These are phyloP conservation scores for Lampropteryx suffumata DNA, from an alignment of 2,888 invertebrate species.

Conservation along the genomic window DNA sequence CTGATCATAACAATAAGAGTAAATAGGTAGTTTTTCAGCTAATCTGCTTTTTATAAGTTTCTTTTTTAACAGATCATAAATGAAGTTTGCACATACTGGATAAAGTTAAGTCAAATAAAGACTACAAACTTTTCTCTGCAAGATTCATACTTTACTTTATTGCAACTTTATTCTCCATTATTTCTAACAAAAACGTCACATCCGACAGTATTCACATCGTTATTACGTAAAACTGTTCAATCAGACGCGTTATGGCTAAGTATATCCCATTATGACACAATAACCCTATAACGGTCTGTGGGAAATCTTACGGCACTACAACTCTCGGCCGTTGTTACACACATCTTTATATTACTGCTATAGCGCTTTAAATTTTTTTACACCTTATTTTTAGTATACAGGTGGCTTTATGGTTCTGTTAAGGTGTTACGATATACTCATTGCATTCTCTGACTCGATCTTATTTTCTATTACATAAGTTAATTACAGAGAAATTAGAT, in stretches of 20 bases:
- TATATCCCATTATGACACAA: conserved; percentile 21
- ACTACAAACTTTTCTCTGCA: too few species aligned
- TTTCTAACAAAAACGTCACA: conserved; percentile 9
- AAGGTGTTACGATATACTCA: neutral
- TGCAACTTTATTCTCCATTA: neutral
- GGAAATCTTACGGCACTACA: conserved; percentile 28
- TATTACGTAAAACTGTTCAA: conserved; percentile 29
- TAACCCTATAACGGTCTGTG: conserved; percentile 39
- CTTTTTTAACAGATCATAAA: too few species aligned
- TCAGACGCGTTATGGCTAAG: conserved; percentile 25
- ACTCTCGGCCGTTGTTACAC: too few species aligned
- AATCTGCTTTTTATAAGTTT: too few species aligned
- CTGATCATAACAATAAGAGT: too few species aligned
- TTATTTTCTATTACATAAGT: conserved; percentile 13
- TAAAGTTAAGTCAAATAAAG: too few species aligned
- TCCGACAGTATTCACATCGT: conserved; percentile 26
- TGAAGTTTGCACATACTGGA: too few species aligned
- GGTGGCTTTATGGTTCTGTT: neutral
- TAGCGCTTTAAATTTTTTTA: too few species aligned
- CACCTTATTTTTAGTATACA: too few species aligned
- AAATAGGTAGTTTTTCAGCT: too few species aligned
- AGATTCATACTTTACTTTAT: too few species aligned
- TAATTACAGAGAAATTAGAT: conserved; percentile 23
- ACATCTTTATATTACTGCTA: too few species aligned
- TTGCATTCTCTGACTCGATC: neutral